Evolutionary conservation across 2,797 vertebrate species (phyloP).

Genomic region (Fundulus diaphanus): DNA sequence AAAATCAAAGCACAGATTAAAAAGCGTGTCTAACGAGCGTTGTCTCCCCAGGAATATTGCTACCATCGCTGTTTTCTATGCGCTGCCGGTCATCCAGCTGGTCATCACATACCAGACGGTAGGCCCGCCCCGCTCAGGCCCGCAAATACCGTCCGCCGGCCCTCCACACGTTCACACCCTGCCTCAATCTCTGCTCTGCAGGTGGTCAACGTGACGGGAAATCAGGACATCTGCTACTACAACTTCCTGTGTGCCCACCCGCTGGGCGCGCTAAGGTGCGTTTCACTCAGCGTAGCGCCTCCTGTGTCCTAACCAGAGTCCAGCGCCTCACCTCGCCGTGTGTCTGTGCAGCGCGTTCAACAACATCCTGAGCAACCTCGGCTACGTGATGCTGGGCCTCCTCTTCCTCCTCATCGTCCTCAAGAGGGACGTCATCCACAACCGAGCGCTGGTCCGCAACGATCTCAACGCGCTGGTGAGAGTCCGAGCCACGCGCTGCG

Average conservation of each 20-base stretch:
- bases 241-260: constrained; percentile 98
- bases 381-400: constrained; percentile 94
- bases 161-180: background rate
- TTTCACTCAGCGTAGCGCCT: background rate
- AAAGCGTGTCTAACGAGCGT: constrained; percentile 10
- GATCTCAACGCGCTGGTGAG: constrained; percentile 86
- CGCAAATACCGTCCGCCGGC: background rate
- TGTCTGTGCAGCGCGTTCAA: constrained; percentile 88
- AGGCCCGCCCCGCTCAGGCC: too few relatives aligned
- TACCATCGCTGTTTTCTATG: constrained; percentile 96
- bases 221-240: constrained; percentile 99
- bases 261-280: constrained; percentile 91
- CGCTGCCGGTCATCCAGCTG: constrained; percentile 94
- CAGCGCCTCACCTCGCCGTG: background rate
- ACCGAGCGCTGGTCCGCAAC: constrained; percentile 86
- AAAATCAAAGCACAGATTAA: too few relatives aligned
- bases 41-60: constrained; percentile 89
- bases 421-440: constrained; percentile 91
- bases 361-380: constrained; percentile 98
- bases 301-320: too few relatives aligned
- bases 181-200: constrained; percentile 50
- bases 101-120: constrained; percentile 99
- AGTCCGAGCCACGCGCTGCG: too few relatives aligned
- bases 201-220: constrained; percentile 96
- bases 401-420: constrained; percentile 95